A percentile compares a stretch with the other conserved stretches of the same genome.
These are phyloP conservation scores for Mechanitis messenoides DNA, from an alignment of 2,888 invertebrate species.

Conservation along the genomic window DNA sequence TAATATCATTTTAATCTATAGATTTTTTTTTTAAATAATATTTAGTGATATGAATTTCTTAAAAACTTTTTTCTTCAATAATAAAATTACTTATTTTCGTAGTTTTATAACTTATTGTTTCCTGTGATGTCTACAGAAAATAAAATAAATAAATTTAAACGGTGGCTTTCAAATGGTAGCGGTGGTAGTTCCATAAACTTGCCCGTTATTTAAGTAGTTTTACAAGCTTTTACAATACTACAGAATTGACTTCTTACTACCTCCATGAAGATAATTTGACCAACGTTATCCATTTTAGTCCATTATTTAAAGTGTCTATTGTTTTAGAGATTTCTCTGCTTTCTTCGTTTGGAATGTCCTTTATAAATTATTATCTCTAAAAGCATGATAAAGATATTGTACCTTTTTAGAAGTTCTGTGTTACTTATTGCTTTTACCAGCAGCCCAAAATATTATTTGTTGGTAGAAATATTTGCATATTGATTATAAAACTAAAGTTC, in stretches of 20 bases:
- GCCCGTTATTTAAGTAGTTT: slow-evolving; percentile 38
- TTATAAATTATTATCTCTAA: slow-evolving; percentile 16
- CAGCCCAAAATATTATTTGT: too few species aligned
- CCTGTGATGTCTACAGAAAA: slow-evolving; percentile 11
- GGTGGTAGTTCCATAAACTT: slow-evolving; percentile 27
- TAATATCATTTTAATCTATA: too few species aligned
- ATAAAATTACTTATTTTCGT: neutral
- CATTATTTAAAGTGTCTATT: slow-evolving; percentile 66
- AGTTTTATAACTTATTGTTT: slow-evolving; percentile 3
- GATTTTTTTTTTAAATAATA: too few species aligned
- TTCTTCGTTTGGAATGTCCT: slow-evolving; percentile 26
- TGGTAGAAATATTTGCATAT: too few species aligned
- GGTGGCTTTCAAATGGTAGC: slow-evolving; percentile 26
- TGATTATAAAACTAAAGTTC: too few species aligned
- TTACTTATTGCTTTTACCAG: too few species aligned
- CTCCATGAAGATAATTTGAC: slow-evolving; percentile 54
- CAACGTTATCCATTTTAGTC: slow-evolving; percentile 56
- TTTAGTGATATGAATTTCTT: too few species aligned
- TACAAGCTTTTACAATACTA: slow-evolving; percentile 57
- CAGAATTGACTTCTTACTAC: slow-evolving; percentile 56
- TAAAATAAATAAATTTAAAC: slow-evolving; percentile 16
- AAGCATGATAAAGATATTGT: slow-evolving; percentile 20
- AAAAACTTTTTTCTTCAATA: neutral
- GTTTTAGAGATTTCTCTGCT: slow-evolving; percentile 43
- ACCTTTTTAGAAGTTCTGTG: neutral